Evolutionary conservation across 2,888 invertebrate genomes (phyloP).

Genomic region (Papilio gigon): DNA sequence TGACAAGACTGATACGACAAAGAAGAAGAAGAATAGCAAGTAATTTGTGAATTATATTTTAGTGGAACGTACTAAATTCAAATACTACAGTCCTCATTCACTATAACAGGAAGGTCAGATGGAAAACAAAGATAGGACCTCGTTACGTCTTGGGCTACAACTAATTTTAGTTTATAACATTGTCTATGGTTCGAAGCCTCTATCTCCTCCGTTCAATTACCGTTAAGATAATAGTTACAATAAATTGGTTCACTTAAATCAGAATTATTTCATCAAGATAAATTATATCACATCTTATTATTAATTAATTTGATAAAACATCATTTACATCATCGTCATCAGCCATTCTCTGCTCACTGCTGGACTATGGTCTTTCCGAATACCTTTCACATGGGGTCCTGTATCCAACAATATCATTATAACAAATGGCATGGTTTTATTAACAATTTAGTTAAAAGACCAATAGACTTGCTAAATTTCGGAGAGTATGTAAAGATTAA

Average conservation of each 20-base stretch:
- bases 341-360: too few relatives aligned
- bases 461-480: too few relatives aligned
- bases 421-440: too few relatives aligned
- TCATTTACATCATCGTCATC: too few relatives aligned
- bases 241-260: slow-evolving; percentile 6
- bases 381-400: too few relatives aligned
- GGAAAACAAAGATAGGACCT: background rate
- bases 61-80: background rate
- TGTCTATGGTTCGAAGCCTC: slow-evolving; percentile 3
- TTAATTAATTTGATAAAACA: too few relatives aligned
- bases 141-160: background rate
- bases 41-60: background rate
- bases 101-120: background rate
- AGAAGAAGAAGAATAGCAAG: too few relatives aligned
- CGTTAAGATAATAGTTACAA: background rate
- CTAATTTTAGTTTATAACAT: slow-evolving; percentile 19
- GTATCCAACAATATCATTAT: too few relatives aligned
- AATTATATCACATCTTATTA: background rate
- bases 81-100: background rate
- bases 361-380: too few relatives aligned
- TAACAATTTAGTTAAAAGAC: too few relatives aligned
- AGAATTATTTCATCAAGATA: background rate
- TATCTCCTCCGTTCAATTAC: slow-evolving; percentile 5
- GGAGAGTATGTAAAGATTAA: too few relatives aligned
- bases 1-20: too few relatives aligned